phyloP scores from a whole-genome alignment of 2,888 invertebrate species.

The Stenotaenia linearis region DNA sequence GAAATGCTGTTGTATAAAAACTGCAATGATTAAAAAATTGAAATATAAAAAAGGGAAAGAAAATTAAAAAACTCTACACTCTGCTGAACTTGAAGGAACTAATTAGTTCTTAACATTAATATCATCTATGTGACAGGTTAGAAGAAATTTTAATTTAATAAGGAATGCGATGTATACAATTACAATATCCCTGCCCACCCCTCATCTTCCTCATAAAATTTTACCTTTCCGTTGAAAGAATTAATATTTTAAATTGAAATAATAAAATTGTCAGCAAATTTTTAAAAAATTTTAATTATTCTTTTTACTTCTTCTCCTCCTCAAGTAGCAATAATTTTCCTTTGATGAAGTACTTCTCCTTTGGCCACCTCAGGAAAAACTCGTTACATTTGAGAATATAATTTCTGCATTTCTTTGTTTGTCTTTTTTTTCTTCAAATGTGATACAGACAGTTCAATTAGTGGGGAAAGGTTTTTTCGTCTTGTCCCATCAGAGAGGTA shows the following conservation, averaged over 20 bases:
- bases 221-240: not conserved
- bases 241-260: not conserved
- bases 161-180: conserved; percentile 7
- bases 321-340: not conserved
- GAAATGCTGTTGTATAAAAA: conserved; percentile 1
- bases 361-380: not conserved
- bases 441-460: conserved; percentile 6
- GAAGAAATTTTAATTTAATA: conserved; percentile 26
- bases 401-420: conserved; percentile 12
- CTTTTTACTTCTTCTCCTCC: not conserved
- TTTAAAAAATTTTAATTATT: not conserved
- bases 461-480: not conserved
- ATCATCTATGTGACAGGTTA: conserved; percentile 23
- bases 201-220: not conserved
- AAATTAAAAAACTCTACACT: not conserved
- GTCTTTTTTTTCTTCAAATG: not conserved
- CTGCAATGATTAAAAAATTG: not conserved
- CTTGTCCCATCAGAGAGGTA: not conserved
- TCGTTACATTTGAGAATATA: not conserved
- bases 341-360: not conserved
- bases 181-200: not conserved
- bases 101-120: conserved; percentile 23
- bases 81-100: not conserved
- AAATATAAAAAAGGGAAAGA: not conserved
- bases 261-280: not conserved